phyloP scores from a whole-genome alignment of 2,888 invertebrate genomes.

The Eurois occulta region DNA sequence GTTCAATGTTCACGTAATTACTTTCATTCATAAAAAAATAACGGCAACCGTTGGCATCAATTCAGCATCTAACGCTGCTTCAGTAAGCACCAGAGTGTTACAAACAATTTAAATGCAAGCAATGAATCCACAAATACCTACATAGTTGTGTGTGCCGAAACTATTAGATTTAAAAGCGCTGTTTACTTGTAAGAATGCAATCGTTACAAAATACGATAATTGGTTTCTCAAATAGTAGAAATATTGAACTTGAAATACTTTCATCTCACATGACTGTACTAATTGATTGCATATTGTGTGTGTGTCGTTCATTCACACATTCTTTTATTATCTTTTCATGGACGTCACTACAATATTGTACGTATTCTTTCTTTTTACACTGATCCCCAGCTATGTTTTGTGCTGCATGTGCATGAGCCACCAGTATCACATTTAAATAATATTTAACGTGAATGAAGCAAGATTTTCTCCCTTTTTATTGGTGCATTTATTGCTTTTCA shows the following conservation, averaged over 20 bases:
- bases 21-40: slow-evolving; percentile 47
- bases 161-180: slow-evolving; percentile 6
- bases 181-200: slow-evolving; percentile 37
- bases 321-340: slow-evolving; percentile 18
- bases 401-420: not conserved
- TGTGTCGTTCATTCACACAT: slow-evolving; percentile 42
- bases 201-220: slow-evolving; percentile 51
- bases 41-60: not conserved
- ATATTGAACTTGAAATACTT: slow-evolving; percentile 65
- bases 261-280: slow-evolving; percentile 58
- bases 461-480: not conserved
- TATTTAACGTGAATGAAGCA: not conserved
- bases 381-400: not conserved
- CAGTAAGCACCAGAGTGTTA: not conserved
- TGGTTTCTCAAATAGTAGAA: slow-evolving; percentile 44
- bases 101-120: not conserved
- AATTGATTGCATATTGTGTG: slow-evolving; percentile 53
- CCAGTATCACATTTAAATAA: not conserved
- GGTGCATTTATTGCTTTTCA: not conserved
- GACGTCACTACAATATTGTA: slow-evolving; percentile 11
- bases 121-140: slow-evolving; percentile 15
- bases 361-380: slow-evolving; percentile 9
- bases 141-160: not conserved
- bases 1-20: slow-evolving; percentile 41
- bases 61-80: slow-evolving; percentile 21